Evolutionary conservation across 2,888 invertebrate genomes (phyloP).

Genomic region (Drosophila fulvimacula): DNA sequence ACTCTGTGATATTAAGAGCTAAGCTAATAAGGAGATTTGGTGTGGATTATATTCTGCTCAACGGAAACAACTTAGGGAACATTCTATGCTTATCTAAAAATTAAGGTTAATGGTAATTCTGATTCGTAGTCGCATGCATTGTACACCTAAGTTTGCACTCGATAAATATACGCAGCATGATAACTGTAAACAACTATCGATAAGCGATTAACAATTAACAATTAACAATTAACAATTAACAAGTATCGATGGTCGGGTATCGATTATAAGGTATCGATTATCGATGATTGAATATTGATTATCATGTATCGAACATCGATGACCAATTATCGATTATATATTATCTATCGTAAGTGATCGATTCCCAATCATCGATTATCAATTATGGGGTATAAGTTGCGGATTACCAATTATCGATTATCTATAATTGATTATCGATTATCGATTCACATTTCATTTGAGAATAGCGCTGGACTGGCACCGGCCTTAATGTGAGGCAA

Average conservation of each 20-base stretch:
- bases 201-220: not conserved
- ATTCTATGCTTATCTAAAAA: conserved; percentile 61
- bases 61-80: conserved; percentile 78
- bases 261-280: not conserved
- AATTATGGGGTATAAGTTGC: no score
- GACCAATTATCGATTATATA: not conserved
- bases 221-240: not conserved
- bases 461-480: not conserved
- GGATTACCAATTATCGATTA: not conserved
- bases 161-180: conserved; percentile 61
- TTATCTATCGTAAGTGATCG: no score
- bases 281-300: not conserved
- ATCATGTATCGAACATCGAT: not conserved
- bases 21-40: conserved; percentile 55
- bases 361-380: not conserved
- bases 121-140: conserved; percentile 46
- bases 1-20: conserved; percentile 66
- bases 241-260: not conserved
- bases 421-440: not conserved
- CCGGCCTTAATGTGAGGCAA: conserved; percentile 74
- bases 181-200: conserved; percentile 27
- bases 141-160: conserved; percentile 59
- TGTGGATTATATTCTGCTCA: conserved; percentile 68
- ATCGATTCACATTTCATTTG: conserved; percentile 12
- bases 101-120: conserved; percentile 65